Evolutionary conservation across 2,113 vertebrate genomes (phyloP).

Genomic region (Ploceus nigricollis): DNA sequence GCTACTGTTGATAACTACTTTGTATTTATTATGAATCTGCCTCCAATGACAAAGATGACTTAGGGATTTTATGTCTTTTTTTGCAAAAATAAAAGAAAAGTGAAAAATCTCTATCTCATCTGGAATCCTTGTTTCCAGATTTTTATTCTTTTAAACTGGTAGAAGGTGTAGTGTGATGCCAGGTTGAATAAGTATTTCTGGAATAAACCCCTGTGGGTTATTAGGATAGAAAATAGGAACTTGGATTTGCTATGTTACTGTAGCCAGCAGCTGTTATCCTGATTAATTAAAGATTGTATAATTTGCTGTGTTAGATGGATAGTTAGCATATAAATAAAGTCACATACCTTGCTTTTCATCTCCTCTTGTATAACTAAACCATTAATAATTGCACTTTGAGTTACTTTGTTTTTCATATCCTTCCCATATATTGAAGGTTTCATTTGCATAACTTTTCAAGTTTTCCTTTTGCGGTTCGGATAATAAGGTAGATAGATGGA

Average conservation of each 20-base stretch:
- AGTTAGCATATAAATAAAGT: not conserved
- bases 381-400: not conserved
- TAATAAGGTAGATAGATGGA: not conserved
- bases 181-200: not conserved
- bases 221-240: not conserved
- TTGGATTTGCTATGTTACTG: not conserved
- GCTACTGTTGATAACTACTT: not conserved
- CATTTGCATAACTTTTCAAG: not conserved
- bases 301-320: not conserved
- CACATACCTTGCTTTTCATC: not conserved
- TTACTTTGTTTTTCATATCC: not conserved
- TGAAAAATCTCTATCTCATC: not conserved
- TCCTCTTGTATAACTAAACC: not conserved
- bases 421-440: not conserved
- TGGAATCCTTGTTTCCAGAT: not conserved
- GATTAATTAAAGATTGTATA: not conserved
- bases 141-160: not conserved
- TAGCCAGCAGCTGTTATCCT: not conserved
- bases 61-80: not conserved
- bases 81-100: not conserved
- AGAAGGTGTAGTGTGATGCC: not conserved
- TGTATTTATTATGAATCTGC: not conserved
- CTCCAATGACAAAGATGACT: not conserved
- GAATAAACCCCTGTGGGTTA: not conserved
- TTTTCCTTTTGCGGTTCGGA: not conserved